Base-by-base conservation (phyloP, 2,113 vertebrate genomes). In the Tupaia tana region DNA sequence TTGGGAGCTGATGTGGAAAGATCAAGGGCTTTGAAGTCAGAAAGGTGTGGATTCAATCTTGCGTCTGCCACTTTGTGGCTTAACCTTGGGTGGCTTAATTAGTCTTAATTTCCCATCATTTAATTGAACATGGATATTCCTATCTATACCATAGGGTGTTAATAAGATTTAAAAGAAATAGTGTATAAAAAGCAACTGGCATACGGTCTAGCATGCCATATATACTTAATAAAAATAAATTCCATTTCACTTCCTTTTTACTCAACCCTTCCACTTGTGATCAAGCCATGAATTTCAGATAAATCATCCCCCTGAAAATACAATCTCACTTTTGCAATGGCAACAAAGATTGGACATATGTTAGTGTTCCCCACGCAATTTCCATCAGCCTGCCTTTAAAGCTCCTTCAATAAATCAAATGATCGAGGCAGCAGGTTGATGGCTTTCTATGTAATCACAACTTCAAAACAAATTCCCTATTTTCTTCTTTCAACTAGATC, bases 141-240 rank as follows among this genome's bases (percentile, higher is more conserved):
- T 43, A 73, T 74, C 22, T 59, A 25, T 29, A 66, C 86, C 59
- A 61, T 52, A 56, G 27, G 2, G 2, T 59, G 92, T 95, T 90
- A 64, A 34, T 90, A 90, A 91, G 27, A 14, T 78, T 94, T 78
- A 25, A 10, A 82, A 88, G 63, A 87, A 67, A 78, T 64, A 70
- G 82, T 64, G 3, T 78, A 52, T 74, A 43, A 83, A 87, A 71
- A 75, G 9, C 16, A 75, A 18, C 18, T 84, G 54, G 25, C 59
- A 82, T 58, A 15, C 6, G 82, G 7, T 56, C 27, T 61, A 34
- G 24, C 64, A 89, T 1, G 63, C 22, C 81, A 82, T 12, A 12
- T 31, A 92, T 71, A 24, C 7, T 71, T 91, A 87, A 74, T 85
- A 85, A 34, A 91, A 77, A 56, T 5, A 54, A 56, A 88, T 74